A percentile compares a stretch with the other conserved stretches of the same genome.
These are phyloP conservation scores for Sceliomorpha sp. DNA, from an alignment of 2,888 invertebrate species.

Conservation along the genomic window DNA sequence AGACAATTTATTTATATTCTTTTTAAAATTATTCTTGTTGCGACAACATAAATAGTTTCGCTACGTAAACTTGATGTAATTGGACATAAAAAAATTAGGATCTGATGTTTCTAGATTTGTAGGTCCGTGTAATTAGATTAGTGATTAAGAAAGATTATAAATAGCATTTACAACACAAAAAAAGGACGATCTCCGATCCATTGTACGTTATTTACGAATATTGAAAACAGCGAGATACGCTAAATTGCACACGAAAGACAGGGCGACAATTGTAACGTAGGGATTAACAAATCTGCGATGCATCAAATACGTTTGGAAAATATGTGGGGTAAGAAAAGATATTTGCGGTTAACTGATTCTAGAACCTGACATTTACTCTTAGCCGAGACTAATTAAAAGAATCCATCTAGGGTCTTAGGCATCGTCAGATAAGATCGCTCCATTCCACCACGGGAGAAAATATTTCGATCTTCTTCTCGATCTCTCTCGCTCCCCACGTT, in stretches of 20 bases:
- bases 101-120: no score
- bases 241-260: constrained; percentile 37
- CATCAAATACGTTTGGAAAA: constrained; percentile 44
- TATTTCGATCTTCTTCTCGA: constrained; percentile 51
- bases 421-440: constrained; percentile 61
- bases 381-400: constrained; percentile 76
- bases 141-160: no score
- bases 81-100: no score
- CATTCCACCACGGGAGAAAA: constrained; percentile 49
- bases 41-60: no score
- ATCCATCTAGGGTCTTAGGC: constrained; percentile 63
- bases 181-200: no score
- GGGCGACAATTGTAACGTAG: constrained; percentile 44
- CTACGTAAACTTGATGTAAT: no score
- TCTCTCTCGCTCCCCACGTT: constrained; percentile 26
- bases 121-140: no score
- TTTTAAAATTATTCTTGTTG: no score
- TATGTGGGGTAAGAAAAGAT: constrained; percentile 22
- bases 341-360: constrained; percentile 56
- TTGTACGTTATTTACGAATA: no score
- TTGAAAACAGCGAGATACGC: constrained; percentile 23
- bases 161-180: no score
- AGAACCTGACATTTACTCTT: constrained; percentile 63
- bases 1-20: no score
- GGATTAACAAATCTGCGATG: constrained; percentile 52